Conservation (phyloP, 37 sponge, comb jelly and placozoan species). For the Agelas oroides region DNA sequence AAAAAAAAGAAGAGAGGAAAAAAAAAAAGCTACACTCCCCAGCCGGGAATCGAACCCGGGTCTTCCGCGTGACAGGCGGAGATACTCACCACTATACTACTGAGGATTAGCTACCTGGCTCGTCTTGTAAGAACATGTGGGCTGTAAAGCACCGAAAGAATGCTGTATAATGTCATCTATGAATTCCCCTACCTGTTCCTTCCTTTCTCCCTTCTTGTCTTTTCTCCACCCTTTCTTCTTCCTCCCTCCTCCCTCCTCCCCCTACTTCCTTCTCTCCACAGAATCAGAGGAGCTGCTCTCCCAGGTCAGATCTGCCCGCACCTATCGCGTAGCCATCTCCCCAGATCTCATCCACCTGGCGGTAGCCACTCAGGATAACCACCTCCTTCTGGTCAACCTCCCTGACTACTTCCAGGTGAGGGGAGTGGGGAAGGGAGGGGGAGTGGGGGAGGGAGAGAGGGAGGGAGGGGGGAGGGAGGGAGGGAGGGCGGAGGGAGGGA, state of each 20-base stretch:
- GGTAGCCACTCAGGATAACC: slow-evolving; percentile 25
- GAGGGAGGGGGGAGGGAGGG: too few species aligned
- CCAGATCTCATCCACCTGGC: slow-evolving; percentile 42
- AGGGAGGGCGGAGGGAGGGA: too few species aligned
- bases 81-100: slow-evolving; percentile 97
- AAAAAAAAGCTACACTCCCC: slow-evolving; percentile 70
- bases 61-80: slow-evolving; percentile 94
- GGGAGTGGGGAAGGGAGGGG: too few species aligned
- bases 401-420: slow-evolving; percentile 61
- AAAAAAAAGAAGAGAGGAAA: background rate
- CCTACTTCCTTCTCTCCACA: background rate
- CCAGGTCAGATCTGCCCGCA: background rate
- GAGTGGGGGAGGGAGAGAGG: too few species aligned
- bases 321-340: slow-evolving; percentile 22
- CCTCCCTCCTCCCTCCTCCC: too few species aligned
- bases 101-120: slow-evolving; percentile 65
- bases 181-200: too few species aligned
- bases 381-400: slow-evolving; percentile 51
- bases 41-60: slow-evolving; percentile 92
- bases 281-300: slow-evolving; percentile 45
- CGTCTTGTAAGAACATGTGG: too few species aligned
- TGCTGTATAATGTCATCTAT: too few species aligned
- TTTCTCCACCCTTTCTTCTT: too few species aligned
- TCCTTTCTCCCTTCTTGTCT: too few species aligned
- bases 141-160: too few species aligned